phyloP scores from a whole-genome alignment of 2,113 vertebrate species.

The Elephantulus edwardii region DNA sequence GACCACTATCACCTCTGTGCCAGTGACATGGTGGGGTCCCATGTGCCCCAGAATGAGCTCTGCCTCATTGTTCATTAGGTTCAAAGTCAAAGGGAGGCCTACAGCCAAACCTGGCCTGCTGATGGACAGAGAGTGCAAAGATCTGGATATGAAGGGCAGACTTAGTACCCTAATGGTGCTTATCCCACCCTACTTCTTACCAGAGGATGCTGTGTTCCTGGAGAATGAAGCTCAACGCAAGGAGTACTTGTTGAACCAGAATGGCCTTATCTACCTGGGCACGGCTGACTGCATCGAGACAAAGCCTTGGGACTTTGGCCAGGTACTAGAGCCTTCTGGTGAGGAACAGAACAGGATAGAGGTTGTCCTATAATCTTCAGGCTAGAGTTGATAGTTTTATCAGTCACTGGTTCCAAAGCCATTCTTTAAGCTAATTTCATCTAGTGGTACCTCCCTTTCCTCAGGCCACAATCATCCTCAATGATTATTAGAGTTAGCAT shows the following conservation, averaged over 20 bases:
- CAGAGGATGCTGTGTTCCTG: slow-evolving; percentile 90
- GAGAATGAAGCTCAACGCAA: slow-evolving; percentile 79
- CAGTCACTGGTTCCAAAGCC: neutral
- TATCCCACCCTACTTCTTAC: neutral
- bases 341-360: neutral
- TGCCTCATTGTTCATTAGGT: neutral
- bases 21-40: neutral
- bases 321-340: slow-evolving; percentile 78
- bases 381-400: neutral
- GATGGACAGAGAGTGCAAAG: neutral
- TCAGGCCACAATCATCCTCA: neutral
- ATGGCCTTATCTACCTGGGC: slow-evolving; percentile 88
- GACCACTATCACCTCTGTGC: neutral
- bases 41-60: neutral
- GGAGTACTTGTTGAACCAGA: slow-evolving; percentile 91
- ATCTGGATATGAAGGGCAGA: neutral
- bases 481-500: neutral
- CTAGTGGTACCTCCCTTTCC: neutral
- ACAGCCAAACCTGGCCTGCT: neutral
- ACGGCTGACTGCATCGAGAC: slow-evolving; percentile 74
- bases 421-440: neutral
- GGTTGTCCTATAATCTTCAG: neutral
- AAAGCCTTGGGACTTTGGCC: slow-evolving; percentile 88
- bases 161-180: neutral
- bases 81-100: neutral